A percentile compares a stretch with the other conserved stretches of the same genome.
phyloP scores from a whole-genome alignment of 2,113 vertebrate species.

The Saccopteryx bilineata region DNA sequence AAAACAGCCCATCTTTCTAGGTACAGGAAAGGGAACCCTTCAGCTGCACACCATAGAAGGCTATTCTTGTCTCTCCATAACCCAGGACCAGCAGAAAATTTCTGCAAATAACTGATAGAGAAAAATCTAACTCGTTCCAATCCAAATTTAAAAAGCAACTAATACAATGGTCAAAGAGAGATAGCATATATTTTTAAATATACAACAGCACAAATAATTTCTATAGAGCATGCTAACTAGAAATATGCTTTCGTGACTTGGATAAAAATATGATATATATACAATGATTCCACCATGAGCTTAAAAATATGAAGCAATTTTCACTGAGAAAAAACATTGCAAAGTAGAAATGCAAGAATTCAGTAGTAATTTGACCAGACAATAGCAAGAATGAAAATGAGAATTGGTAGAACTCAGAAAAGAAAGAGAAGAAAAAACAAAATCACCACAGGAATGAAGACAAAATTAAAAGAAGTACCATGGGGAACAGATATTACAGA shows the following conservation, averaged over 20 bases:
- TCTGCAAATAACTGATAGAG: conserved; percentile 46
- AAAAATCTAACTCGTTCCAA: neutral
- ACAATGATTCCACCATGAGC: neutral
- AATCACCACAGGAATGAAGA: neutral
- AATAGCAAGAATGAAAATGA: neutral
- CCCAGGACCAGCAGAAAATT: neutral
- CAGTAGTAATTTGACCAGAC: neutral
- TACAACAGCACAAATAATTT: neutral
- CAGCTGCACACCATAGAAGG: neutral
- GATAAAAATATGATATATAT: neutral
- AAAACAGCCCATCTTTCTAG: neutral
- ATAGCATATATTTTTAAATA: neutral
- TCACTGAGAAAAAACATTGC: neutral
- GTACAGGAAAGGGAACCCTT: neutral
- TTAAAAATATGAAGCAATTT: neutral
- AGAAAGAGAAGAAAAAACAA: neutral
- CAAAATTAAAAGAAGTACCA: neutral
- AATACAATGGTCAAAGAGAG: neutral
- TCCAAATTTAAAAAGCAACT: neutral
- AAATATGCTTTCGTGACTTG: neutral
- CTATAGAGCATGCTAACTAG: neutral
- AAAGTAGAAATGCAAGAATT: neutral
- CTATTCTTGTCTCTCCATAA: neutral
- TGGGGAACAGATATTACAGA: neutral
- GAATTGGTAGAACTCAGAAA: neutral